A percentile compares a stretch with the other conserved stretches of the same genome.
These are phyloP conservation scores for Microctenopoma lineatum DNA, from an alignment of 2,797 vertebrate genomes.

Conservation along the genomic window DNA sequence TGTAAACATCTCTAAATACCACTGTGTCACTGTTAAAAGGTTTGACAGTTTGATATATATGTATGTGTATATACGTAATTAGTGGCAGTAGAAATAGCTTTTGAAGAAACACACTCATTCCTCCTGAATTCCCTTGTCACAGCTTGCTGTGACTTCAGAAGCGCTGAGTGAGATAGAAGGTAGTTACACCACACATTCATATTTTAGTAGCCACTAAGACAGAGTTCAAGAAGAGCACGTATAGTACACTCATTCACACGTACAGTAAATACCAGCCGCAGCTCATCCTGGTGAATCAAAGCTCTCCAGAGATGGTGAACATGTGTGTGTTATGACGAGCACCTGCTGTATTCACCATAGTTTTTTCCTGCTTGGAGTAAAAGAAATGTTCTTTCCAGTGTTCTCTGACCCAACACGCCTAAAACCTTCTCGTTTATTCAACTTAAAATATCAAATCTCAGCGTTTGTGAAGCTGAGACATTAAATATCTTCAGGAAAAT, in stretches of 20 bases:
- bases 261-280: conserved; percentile 32
- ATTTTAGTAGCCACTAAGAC: conserved; percentile 64
- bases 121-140: conserved; percentile 70
- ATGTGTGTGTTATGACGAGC: conserved; percentile 22
- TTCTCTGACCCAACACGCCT: conserved; percentile 24
- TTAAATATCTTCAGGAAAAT: conserved; percentile 30
- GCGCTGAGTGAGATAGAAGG: conserved; percentile 44
- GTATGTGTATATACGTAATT: conserved; percentile 1
- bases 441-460: conserved; percentile 49
- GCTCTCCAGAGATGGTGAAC: conserved; percentile 12
- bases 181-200: conserved; percentile 61
- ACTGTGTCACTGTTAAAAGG: too few species aligned
- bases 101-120: conserved; percentile 48
- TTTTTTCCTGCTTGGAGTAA: conserved; percentile 10
- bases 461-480: conserved; percentile 8
- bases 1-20: too few species aligned
- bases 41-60: too few species aligned
- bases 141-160: conserved; percentile 47
- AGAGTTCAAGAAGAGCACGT: conserved; percentile 30
- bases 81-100: conserved; percentile 61
- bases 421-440: conserved; percentile 52
- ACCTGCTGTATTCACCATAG: conserved; percentile 12
- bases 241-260: conserved; percentile 17
- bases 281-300: conserved; percentile 36
- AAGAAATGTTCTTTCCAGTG: conserved; percentile 30